Evolutionary conservation across 2,888 invertebrate species (phyloP).

Genomic region (Drosophila dives): DNA sequence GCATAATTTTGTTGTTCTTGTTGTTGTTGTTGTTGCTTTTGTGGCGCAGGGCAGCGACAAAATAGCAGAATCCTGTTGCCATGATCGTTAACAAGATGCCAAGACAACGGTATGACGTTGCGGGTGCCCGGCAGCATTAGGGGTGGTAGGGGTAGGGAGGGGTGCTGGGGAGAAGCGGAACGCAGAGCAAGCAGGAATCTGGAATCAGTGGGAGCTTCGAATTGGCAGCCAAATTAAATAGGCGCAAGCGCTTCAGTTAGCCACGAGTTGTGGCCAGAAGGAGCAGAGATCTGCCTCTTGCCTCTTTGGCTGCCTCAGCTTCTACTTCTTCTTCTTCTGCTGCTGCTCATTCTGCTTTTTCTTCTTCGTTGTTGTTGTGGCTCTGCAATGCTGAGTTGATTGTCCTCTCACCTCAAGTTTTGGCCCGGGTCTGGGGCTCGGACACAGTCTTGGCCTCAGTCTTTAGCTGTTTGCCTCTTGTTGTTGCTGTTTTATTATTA

Average conservation of each 20-base stretch:
- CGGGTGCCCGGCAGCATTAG: slow-evolving; percentile 1
- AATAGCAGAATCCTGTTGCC: slow-evolving; percentile 81
- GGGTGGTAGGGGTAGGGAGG: background rate
- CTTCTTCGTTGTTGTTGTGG: slow-evolving; percentile 34
- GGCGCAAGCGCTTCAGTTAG: slow-evolving; percentile 79
- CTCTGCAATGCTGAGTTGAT: slow-evolving; percentile 67
- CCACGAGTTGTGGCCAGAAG: slow-evolving; percentile 67
- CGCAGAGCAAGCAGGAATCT: slow-evolving; percentile 51
- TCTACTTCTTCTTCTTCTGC: slow-evolving; percentile 7
- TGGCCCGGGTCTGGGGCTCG: slow-evolving; percentile 51
- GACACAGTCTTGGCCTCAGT: slow-evolving; percentile 25
- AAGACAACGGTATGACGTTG: slow-evolving; percentile 57
- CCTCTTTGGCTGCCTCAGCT: background rate
- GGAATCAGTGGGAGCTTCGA: slow-evolving; percentile 77
- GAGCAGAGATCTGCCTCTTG: slow-evolving; percentile 42
- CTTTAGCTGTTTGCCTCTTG: slow-evolving; percentile 13
- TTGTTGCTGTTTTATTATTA: slow-evolving; percentile 13
- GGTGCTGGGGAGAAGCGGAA: background rate
- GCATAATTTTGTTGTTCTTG: slow-evolving; percentile 61
- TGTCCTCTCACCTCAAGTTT: slow-evolving; percentile 78
- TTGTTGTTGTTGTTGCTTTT: slow-evolving; percentile 24
- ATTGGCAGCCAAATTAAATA: slow-evolving; percentile 81
- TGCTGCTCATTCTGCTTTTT: slow-evolving; percentile 19
- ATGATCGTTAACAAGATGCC: slow-evolving; percentile 81
- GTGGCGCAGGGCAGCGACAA: slow-evolving; percentile 79